Evolutionary conservation across 2,888 invertebrate genomes (phyloP), one percentile per base, ranked within the genome.

Genomic region (Leptothorax acervorum): DNA sequence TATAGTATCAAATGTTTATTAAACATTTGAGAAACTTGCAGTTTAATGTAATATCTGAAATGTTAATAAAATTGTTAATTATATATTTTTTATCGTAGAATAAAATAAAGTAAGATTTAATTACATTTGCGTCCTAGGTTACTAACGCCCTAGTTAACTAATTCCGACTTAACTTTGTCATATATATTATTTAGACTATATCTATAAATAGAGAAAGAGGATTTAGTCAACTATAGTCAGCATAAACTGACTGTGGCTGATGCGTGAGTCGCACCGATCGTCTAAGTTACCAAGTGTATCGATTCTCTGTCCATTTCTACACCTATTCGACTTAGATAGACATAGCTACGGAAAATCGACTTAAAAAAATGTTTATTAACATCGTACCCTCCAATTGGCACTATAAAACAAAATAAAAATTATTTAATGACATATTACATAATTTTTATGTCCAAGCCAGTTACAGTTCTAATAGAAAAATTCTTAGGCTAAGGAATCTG

Each of bases 61-160:
- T 53, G 39, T 53, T 39, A 53, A 71, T 53, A 53, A 15, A 71
- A 39, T 53, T 53, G 11, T 53, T 39, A 35, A 71, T 71, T 53
- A 39, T 51, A 70, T 39, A 53, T 35, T 71, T 53, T 35, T 53
- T 5, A 0, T 55, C 6, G 23, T 23, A 39, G 23, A 39, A n/a
- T 70, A 51, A 23, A 18, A 4, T 55, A 5, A 55, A 23, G 23
- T 55, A 28, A 55, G 23, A 18, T 23, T 55, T 39, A 23, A 70
- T 23, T 35, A 23, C 11, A 15, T 18, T 2, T 6, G 15, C 3
- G 2, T 11, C 42, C 28, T 23, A 71, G 8, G 11, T 55, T 51
- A 35, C 35, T 3, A 11, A 15, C 3, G 4, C 5, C 39, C 28
- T 23, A 71, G 4, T 55, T 35, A 53, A 73, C 3, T 73, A 15